These are phyloP conservation scores for Norana najaformis DNA, from an alignment of 2,888 invertebrate species.

Conservation along the genomic window DNA sequence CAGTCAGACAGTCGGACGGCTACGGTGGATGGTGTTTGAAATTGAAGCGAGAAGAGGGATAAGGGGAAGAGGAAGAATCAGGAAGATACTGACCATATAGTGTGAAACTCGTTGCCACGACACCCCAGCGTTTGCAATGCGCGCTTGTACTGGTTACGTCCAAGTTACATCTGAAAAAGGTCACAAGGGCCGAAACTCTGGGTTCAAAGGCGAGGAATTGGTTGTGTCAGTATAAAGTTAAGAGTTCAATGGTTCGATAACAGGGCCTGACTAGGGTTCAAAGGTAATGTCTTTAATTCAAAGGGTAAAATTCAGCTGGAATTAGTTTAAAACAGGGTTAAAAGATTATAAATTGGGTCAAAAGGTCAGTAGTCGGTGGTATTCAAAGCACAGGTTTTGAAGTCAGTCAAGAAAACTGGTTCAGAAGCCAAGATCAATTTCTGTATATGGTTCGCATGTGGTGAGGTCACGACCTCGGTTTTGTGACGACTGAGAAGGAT, in stretches of 20 bases:
- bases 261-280: neutral
- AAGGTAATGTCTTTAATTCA: neutral
- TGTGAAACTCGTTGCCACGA: neutral
- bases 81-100: neutral
- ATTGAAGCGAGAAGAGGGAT: too few relatives aligned
- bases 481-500: neutral
- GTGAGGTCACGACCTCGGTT: neutral
- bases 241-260: neutral
- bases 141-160: neutral
- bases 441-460: neutral
- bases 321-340: neutral
- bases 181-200: neutral
- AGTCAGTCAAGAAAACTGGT: neutral
- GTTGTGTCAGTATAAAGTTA: neutral
- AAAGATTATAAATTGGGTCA: neutral
- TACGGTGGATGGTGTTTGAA: too few relatives aligned
- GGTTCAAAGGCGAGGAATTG: neutral
- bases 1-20: too few relatives aligned
- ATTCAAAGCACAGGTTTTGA: neutral
- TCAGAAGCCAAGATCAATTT: neutral
- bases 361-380: neutral
- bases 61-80: too few relatives aligned
- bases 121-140: neutral
- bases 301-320: neutral
- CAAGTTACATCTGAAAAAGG: neutral